Conservation (phyloP, 1,140 invertebrate genomes). For the Meteorus sp. region DNA sequence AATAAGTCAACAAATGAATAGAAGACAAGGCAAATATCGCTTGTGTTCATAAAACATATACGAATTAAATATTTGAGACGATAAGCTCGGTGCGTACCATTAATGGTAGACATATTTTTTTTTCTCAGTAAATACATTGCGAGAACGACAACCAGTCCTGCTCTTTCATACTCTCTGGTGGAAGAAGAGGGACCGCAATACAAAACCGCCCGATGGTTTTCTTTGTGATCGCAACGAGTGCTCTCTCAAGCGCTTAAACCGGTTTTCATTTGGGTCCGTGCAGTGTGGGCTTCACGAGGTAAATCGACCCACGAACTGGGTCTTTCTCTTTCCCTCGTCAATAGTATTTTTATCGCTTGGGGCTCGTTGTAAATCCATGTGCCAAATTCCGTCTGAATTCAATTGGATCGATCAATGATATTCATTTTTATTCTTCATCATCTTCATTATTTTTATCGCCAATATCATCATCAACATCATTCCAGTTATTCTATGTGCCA, state of each 20-base stretch:
- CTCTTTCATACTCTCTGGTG: too few species aligned
- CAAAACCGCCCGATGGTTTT: constrained; percentile 21
- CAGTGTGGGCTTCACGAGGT: constrained; percentile 5
- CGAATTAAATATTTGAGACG: too few species aligned
- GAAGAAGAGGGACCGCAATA: background rate
- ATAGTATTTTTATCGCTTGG: background rate
- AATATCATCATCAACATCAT: too few species aligned
- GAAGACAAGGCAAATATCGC: too few species aligned
- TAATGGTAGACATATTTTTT: too few species aligned
- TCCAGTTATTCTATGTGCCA: too few species aligned
- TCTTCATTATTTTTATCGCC: too few species aligned
- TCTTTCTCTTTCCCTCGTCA: background rate
- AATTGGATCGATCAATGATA: background rate
- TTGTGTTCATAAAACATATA: too few species aligned
- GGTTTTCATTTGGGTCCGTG: constrained; percentile 24
- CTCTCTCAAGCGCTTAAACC: constrained; percentile 24
- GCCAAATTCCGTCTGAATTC: constrained; percentile 14
- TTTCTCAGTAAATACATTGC: too few species aligned
- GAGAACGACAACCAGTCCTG: background rate
- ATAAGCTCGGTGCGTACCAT: too few species aligned
- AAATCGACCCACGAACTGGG: constrained; percentile 18
- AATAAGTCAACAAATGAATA: too few species aligned
- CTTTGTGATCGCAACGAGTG: constrained; percentile 23
- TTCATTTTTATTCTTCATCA: too few species aligned
- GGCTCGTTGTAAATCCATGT: constrained; percentile 3